Base-by-base conservation (phyloP, 2,797 vertebrate species). In the Yasuhikotakia modesta region DNA sequence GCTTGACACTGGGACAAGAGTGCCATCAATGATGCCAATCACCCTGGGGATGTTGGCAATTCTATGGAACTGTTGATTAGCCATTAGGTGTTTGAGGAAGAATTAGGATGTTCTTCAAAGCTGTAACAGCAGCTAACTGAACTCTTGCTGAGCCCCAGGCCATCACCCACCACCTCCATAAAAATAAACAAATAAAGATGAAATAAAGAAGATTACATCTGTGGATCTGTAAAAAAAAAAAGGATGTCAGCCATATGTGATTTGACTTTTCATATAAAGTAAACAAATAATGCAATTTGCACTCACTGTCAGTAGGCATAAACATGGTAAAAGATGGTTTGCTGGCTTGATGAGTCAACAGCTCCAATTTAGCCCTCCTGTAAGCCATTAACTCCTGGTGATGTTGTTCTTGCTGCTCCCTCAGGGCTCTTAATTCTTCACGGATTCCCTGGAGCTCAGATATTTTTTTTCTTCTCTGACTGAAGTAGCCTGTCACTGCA, bases 101-200 rank as follows among this genome's bases (percentile, higher is more conserved):
- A 57, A 22, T 43, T 7, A 58, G 19, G 12, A 57, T 39, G 69
- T 57, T 43, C 13, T 57, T 57, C 32, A 71, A 10, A 30, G 14
- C 55, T 73, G 39, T 24, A 68, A 12, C 4, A 50, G 10, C 66
- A 68, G n/a, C 45, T 68, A 10, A 50, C 16, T 12, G 16, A 50
- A 50, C 6, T 11, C 24, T 68, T 68, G 10, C 65, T 50, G 66
- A 30, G 24, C 3, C 45, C 65, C 4, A 68, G 65, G 65, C 65
- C 65, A 50, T 68, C 65, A 48, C 22, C 45, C 22, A 68, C 8
- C 45, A 50, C 45, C 65, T 50, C 66, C 46, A 48, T 48, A 11
- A 67, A 67, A 10, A 39, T 27, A 24, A 67, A 67, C 14, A 67
- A 7, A 43, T 1, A 43, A 43, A 43, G 39, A 43, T 43, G 39